Evolutionary conservation across 2,888 invertebrate species (phyloP), one percentile per base, ranked within the genome.

Genomic region (Cephus rjabovi): DNA sequence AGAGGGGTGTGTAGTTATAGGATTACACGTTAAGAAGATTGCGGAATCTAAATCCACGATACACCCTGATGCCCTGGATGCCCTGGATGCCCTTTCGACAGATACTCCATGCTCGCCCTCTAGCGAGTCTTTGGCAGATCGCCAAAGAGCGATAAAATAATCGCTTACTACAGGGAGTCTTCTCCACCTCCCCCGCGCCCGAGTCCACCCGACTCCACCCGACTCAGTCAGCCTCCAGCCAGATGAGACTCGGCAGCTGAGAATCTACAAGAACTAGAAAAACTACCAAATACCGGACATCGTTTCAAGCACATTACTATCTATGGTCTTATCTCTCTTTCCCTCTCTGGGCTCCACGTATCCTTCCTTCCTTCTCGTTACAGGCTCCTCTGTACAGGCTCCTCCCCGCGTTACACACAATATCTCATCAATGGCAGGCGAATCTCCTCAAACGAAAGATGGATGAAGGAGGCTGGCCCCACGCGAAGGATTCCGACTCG

Each of bases 81-180:
- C 34, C 34, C 34, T 34, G 35, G 35, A 37, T 12, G 37, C 80
- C 80, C 82, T 81, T 84, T 81, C 84, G 83, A 85, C 80, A 80
- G 83, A 84, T 81, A 82, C 81, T 81, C 68, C 77, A 69, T 77
- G 34, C 74, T 31, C 75, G 69, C 76, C 75, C 37, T 76, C 31
- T 77, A 76, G 35, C 68, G 77, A 77, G 82, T 81, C 83, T 84
- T 84, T 90, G 89, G 90, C 89, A 89, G 89, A 90, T 90, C 86
- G 89, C 89, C 89, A 78, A 79, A 75, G 76, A 73, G 73, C 81
- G 89, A 90, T 90, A 89, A 90, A 90, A 90, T 90, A 90, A 90
- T 90, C 89, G 89, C 88, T 90, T 89, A 89, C 87, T 86, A 85
- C 84, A 87, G 75, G 84, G 86, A 81, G 78, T 81, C 82, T 79